Conservation (phyloP, 2,797 vertebrate species). For the Chiloscyllium punctatum region DNA sequence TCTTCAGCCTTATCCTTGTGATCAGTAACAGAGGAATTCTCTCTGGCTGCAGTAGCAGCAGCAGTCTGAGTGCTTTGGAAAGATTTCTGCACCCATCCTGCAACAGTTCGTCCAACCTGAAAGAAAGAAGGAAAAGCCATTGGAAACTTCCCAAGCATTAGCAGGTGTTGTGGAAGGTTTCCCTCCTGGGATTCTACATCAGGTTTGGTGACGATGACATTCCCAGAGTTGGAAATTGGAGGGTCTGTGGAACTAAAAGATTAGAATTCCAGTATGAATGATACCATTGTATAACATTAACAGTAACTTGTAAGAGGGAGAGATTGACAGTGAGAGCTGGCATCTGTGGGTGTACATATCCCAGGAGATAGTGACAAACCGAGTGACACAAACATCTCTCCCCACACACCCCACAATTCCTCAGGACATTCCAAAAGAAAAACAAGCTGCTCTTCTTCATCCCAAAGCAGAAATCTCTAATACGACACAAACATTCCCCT, state of each 20-base stretch:
- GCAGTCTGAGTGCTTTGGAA: conserved; percentile 85
- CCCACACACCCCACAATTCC: too few relatives aligned
- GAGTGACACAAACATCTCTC: too few relatives aligned
- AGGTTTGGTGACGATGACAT: neutral
- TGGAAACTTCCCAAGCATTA: neutral
- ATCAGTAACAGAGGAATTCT: conserved; percentile 60
- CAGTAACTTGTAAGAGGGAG: neutral
- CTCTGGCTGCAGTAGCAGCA: conserved; percentile 60
- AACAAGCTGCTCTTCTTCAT: too few relatives aligned
- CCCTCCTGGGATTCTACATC: neutral
- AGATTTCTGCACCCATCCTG: conserved; percentile 79
- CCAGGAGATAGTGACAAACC: too few relatives aligned
- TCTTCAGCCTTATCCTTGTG: conserved; percentile 60
- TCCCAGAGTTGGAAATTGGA: conserved; percentile 14
- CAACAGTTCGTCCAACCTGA: conserved; percentile 70
- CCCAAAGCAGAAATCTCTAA: too few relatives aligned
- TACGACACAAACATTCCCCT: too few relatives aligned
- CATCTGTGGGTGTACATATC: neutral
- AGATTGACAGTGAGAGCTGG: neutral
- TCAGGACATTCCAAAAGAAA: too few relatives aligned
- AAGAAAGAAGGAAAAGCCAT: conserved; percentile 40
- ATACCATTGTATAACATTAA: neutral
- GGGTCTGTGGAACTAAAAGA: neutral
- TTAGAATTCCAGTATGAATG: neutral
- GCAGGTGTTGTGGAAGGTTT: neutral